These are phyloP conservation scores for Paratrypauchen microcephalus DNA, from an alignment of 2,797 vertebrate species.

Conservation along the genomic window DNA sequence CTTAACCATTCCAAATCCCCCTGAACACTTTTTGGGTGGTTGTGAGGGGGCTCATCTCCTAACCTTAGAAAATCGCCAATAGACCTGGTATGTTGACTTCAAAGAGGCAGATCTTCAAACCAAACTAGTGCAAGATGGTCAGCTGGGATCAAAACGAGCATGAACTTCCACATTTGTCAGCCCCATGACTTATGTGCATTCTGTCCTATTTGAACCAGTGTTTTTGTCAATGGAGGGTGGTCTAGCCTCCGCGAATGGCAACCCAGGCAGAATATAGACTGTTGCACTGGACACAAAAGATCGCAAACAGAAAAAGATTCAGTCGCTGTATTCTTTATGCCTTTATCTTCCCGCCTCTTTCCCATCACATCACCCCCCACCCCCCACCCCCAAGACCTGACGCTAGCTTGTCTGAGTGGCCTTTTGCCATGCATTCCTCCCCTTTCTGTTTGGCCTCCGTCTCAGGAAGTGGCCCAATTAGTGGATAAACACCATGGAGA, in stretches of 20 bases:
- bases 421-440: slow-evolving; percentile 79
- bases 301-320: slow-evolving; percentile 23
- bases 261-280: slow-evolving; percentile 24
- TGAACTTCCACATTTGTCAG: slow-evolving; percentile 56
- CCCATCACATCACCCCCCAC: slow-evolving; percentile 24
- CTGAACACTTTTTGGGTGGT: slow-evolving; percentile 50
- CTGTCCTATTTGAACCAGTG: slow-evolving; percentile 24
- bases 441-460: slow-evolving; percentile 81
- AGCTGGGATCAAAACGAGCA: slow-evolving; percentile 55
- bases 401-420: slow-evolving; percentile 77
- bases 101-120: slow-evolving; percentile 73
- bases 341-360: slow-evolving; percentile 23
- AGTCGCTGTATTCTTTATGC: slow-evolving; percentile 49
- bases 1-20: slow-evolving; percentile 54
- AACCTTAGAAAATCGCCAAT: slow-evolving; percentile 74
- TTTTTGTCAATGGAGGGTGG: slow-evolving; percentile 28
- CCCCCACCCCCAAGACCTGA: slow-evolving; percentile 51
- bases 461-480: slow-evolving; percentile 90
- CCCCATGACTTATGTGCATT: slow-evolving; percentile 45
- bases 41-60: slow-evolving; percentile 63
- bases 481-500: slow-evolving; percentile 81
- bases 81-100: slow-evolving; percentile 69
- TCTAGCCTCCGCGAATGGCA: slow-evolving; percentile 9
- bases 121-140: slow-evolving; percentile 59
- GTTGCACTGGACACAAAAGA: slow-evolving; percentile 43